These are phyloP conservation scores for Eupeodes corollae DNA, from an alignment of 1,140 invertebrate genomes.

Conservation along the genomic window DNA sequence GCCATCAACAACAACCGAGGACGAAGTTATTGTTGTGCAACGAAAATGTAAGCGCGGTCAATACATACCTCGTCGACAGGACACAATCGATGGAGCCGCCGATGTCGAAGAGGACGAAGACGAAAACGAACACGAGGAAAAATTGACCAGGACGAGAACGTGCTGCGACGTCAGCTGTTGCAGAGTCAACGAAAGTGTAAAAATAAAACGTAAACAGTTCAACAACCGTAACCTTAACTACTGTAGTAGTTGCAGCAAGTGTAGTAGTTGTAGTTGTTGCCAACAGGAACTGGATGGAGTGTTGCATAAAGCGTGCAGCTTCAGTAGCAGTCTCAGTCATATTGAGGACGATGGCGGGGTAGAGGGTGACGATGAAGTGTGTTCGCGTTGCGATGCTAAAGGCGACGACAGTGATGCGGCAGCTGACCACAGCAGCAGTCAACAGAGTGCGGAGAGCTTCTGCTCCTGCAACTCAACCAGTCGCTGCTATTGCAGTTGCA, in stretches of 20 bases:
- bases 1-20: no score
- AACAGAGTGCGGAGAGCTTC: constrained; percentile 14
- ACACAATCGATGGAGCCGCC: neutral
- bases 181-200: constrained; percentile 24
- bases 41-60: no score
- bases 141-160: neutral
- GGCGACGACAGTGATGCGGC: neutral
- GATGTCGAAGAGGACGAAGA: neutral
- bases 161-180: neutral
- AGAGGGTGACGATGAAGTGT: neutral
- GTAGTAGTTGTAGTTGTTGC: constrained; percentile 24
- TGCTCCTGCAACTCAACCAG: constrained; percentile 26
- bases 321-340: no score
- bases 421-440: constrained; percentile 3
- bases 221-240: constrained; percentile 12
- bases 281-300: constrained; percentile 1
- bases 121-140: constrained; percentile 1
- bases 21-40: no score
- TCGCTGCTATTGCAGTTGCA: constrained; percentile 18
- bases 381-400: neutral
- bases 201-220: constrained; percentile 27
- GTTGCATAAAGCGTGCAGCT: no score
- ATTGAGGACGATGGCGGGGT: no score
- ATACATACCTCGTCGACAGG: no score
- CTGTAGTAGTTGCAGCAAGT: constrained; percentile 16